Percentiles rank a stretch among this genome's conserved stretches.
phyloP scores from a whole-genome alignment of 2,888 invertebrate species.

The Drosophila paramelanica region DNA sequence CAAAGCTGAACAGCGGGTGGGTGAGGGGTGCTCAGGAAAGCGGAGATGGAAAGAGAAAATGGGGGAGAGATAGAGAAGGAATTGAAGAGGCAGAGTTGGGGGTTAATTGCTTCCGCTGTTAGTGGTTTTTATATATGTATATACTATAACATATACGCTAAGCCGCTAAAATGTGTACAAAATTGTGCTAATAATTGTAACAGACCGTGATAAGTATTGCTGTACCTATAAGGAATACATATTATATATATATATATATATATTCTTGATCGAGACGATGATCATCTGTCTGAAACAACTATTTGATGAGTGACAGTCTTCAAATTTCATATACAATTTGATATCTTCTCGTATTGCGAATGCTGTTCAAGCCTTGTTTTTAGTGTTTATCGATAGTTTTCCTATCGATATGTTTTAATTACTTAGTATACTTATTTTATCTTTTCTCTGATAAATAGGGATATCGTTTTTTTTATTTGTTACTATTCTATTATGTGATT shows the following conservation, averaged over 20 bases:
- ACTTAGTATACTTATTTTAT: no score
- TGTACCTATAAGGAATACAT: no score
- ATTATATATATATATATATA: not conserved
- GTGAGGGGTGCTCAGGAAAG: not conserved
- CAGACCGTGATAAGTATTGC: not conserved
- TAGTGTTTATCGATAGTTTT: no score
- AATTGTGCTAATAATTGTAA: not conserved
- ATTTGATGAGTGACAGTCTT: no score
- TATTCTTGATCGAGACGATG: not conserved
- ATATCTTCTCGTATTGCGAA: no score
- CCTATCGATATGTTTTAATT: no score
- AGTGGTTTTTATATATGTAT: not conserved
- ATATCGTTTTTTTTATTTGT: no score
- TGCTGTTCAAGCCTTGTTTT: no score
- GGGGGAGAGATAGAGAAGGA: no score
- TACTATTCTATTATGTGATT: no score
- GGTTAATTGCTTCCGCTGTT: slow-evolving; percentile 7
- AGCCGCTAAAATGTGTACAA: not conserved
- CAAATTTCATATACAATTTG: not conserved
- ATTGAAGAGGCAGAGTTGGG: not conserved
- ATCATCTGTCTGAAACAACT: no score
- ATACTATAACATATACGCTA: not conserved
- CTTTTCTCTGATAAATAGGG: no score
- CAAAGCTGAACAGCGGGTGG: slow-evolving; percentile 33
- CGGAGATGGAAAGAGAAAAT: not conserved